Evolutionary conservation across 1,140 invertebrate species (phyloP).

Genomic region (Anastrepha ludens): DNA sequence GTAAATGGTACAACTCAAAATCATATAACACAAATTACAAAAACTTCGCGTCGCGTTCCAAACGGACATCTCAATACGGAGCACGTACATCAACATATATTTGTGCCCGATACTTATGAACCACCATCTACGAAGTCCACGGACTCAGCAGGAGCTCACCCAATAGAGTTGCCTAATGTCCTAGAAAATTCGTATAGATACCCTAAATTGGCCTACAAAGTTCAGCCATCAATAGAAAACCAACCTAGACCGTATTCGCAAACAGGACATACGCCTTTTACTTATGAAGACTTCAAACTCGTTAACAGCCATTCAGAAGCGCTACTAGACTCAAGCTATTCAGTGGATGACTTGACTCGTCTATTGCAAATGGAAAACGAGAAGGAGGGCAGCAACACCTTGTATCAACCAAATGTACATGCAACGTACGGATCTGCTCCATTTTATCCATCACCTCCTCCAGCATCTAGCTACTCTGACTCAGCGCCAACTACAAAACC

Average conservation of each 20-base stretch:
- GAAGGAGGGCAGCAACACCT: neutral
- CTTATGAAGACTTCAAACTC: neutral
- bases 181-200: neutral
- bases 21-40: slow-evolving; percentile 66
- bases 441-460: neutral
- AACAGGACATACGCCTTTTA: neutral
- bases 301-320: neutral
- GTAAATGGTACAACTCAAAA: slow-evolving; percentile 61
- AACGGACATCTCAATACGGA: slow-evolving; percentile 65
- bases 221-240: neutral
- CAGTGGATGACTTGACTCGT: slow-evolving; percentile 9
- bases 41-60: slow-evolving; percentile 62
- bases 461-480: no score
- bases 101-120: neutral
- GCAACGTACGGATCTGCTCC: neutral
- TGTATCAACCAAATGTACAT: neutral
- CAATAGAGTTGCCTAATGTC: no score
- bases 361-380: slow-evolving; percentile 23
- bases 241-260: neutral
- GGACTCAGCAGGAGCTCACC: no score
- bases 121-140: no score
- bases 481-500: neutral
- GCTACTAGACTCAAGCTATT: neutral
- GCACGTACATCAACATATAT: slow-evolving; percentile 64
- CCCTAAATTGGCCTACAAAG: slow-evolving; percentile 5